Evolutionary conservation across 1,140 invertebrate species (phyloP).

Genomic region (Odontomachus brunneus): DNA sequence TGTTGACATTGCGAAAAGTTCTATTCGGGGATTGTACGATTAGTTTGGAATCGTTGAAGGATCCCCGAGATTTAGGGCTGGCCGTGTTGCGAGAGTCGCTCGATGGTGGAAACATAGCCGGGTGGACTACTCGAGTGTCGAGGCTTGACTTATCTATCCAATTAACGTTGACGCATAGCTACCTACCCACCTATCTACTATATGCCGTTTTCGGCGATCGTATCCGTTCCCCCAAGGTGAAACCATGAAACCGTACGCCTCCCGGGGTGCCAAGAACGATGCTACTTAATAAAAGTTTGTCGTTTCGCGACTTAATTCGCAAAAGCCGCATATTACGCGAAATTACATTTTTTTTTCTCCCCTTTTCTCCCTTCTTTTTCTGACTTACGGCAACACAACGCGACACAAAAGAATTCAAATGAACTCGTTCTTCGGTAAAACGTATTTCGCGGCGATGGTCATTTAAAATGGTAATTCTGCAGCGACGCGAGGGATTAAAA

Average conservation of each 20-base stretch:
- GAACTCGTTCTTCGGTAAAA: too few relatives aligned
- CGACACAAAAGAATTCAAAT: too few relatives aligned
- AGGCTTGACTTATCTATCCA: conserved; percentile 57
- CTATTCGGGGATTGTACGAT: not conserved
- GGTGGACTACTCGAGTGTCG: conserved; percentile 41
- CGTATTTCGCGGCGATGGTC: too few relatives aligned
- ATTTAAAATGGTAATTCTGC: too few relatives aligned
- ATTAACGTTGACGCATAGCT: conserved; percentile 51
- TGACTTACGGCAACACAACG: too few relatives aligned
- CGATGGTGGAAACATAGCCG: not conserved
- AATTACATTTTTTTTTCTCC: too few relatives aligned
- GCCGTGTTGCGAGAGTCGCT: not conserved
- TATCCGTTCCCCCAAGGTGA: conserved; percentile 44
- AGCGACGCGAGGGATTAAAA: too few relatives aligned
- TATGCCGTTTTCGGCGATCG: conserved; percentile 48
- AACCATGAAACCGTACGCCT: conserved; percentile 13
- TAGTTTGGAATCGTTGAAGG: not conserved
- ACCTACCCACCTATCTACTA: conserved; percentile 35
- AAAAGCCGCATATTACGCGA: too few relatives aligned
- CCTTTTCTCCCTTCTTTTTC: too few relatives aligned
- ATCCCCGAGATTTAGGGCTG: not conserved
- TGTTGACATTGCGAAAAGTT: not conserved
- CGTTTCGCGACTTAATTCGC: not conserved
- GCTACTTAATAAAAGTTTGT: not conserved
- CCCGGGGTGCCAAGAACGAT: not conserved